Evolutionary conservation across 1,140 invertebrate genomes (phyloP), one percentile per base, ranked within the genome.

Genomic region (Hesperophylax magnus): DNA sequence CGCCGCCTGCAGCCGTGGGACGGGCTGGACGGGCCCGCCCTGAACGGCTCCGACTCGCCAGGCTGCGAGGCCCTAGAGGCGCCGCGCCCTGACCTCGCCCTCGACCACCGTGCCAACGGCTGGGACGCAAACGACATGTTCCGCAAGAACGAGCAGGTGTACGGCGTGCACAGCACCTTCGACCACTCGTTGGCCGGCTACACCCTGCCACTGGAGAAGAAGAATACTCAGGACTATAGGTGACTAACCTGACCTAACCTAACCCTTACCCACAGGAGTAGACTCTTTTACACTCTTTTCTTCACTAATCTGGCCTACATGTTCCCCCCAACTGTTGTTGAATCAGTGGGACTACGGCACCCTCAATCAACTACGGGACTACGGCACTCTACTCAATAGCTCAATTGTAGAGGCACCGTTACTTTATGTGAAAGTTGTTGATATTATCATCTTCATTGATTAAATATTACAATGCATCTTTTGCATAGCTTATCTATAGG

Each of bases 81-180:
- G 24, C 87, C 92, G 74, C 92, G 93, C 82, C 80, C 93, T 82
- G 79, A 89, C 7, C 90, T 93, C 81, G 93, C 93, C 84, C 89
- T 95, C 54, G 94, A 95, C 86, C 90, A 91, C 82, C 91, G 92
- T 82, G 90, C 92, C 90, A 98, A 98, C 92, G 97, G 97, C 78
- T 98, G 97, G 97, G 96, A 97, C 91, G 94, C 94, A 0, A 93
- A 96, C 87, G 97, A 98, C 82, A 98, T 98, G 97, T 98, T 98
- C 89, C 91, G 93, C 18, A 97, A 95, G 86, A 98, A 98, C 90
- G 96, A 97, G 88, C 93, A 96, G 89, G 89, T 95, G 75, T 98
- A 97, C 88, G 96, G 97, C 78, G 96, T 98, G 11, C 93, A 94
- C 84, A 95, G 96, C 79, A 96, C 95, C 7, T 98, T 96, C 88